Evolutionary conservation across 2,888 invertebrate genomes (phyloP).

Genomic region (Dasypolia templi): DNA sequence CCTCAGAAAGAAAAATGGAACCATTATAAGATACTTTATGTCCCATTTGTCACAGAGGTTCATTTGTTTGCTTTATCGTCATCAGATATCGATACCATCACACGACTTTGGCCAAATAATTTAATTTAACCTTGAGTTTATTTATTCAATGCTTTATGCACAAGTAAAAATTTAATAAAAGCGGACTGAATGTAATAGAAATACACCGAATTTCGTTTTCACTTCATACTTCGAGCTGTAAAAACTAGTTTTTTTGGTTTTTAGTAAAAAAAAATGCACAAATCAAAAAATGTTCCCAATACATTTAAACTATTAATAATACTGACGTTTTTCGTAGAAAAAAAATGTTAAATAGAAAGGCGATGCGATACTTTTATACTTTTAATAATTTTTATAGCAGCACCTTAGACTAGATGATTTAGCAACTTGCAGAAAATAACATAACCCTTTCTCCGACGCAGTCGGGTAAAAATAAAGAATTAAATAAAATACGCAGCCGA

Average conservation of each 20-base stretch:
- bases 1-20: too few relatives aligned
- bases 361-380: constrained; percentile 30
- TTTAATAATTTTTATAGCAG: constrained; percentile 16
- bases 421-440: not conserved
- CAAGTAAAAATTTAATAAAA: not conserved
- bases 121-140: too few relatives aligned
- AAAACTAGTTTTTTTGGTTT: constrained; percentile 40
- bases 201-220: constrained; percentile 17
- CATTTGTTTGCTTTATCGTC: not conserved
- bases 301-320: constrained; percentile 65
- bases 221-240: constrained; percentile 12
- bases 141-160: not conserved
- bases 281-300: constrained; percentile 34
- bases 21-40: not conserved
- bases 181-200: constrained; percentile 26
- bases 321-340: constrained; percentile 51
- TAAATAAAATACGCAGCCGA: not conserved
- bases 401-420: constrained; percentile 43
- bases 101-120: too few relatives aligned
- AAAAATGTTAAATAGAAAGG: constrained; percentile 29
- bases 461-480: not conserved
- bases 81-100: not conserved
- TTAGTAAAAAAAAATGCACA: constrained; percentile 29
- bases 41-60: not conserved
- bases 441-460: not conserved